phyloP scores from a whole-genome alignment of 2,113 vertebrate species.

The Leucosticte australis region DNA sequence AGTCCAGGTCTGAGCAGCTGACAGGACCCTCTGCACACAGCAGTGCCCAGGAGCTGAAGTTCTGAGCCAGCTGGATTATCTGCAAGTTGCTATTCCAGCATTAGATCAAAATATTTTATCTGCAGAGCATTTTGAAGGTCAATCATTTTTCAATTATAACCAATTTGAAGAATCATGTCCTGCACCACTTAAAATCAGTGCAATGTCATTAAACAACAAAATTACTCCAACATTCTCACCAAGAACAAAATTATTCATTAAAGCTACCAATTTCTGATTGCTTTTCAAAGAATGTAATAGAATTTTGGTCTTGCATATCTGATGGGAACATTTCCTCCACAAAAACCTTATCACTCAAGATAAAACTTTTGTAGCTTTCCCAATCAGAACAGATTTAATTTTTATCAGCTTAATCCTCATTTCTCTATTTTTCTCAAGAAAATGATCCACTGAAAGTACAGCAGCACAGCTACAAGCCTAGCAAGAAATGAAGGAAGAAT shows the following conservation, averaged over 20 bases:
- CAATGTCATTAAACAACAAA: conserved; percentile 43
- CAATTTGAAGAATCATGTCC: background rate
- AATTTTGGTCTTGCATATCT: conserved; percentile 48
- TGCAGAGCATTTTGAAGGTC: background rate
- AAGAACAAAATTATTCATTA: conserved; percentile 47
- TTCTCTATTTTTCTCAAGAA: background rate
- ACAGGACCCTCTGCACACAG: background rate
- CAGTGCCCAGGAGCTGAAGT: background rate
- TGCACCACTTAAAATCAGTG: conserved; percentile 24
- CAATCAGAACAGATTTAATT: conserved; percentile 9
- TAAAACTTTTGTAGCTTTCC: conserved; percentile 12
- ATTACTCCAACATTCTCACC: background rate
- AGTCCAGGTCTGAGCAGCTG: background rate
- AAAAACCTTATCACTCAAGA: conserved; percentile 3
- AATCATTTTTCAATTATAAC: conserved; percentile 44
- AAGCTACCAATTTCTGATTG: conserved; percentile 13
- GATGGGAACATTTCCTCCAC: conserved; percentile 4
- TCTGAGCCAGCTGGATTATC: background rate
- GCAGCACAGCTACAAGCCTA: background rate
- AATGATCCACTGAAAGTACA: background rate
- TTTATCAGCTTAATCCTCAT: conserved; percentile 9
- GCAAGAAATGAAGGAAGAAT: background rate
- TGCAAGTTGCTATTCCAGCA: background rate
- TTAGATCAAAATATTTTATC: background rate
- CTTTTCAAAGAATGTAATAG: conserved; percentile 35